Conservation (phyloP, 2,888 invertebrate species). For the Tillus elongatus region DNA sequence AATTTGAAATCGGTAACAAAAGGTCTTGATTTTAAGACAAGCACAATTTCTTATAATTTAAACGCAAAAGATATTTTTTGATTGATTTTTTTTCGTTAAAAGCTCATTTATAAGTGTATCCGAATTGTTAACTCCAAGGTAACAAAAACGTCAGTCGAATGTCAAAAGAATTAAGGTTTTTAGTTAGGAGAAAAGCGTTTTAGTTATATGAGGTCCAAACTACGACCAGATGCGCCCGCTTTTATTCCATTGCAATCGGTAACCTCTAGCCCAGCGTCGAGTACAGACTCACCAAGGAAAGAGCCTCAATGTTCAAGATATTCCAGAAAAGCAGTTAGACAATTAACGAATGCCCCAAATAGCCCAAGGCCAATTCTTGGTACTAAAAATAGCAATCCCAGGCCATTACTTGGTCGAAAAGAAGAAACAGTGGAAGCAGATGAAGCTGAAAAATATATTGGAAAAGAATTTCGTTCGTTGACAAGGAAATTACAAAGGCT, state of each 20-base stretch:
- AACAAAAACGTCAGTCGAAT: too few relatives aligned
- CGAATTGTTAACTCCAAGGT: too few relatives aligned
- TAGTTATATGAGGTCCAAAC: conserved; percentile 22
- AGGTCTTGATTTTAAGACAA: too few relatives aligned
- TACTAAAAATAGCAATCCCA: conserved; percentile 23
- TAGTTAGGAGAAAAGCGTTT: too few relatives aligned
- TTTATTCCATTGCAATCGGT: conserved; percentile 24
- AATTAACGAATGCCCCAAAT: conserved; percentile 16
- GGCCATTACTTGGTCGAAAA: conserved; percentile 29
- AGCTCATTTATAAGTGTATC: too few relatives aligned
- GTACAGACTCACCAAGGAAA: conserved; percentile 9
- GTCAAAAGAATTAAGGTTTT: too few relatives aligned
- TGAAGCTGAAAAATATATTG: conserved; percentile 21
- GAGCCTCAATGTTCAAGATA: conserved; percentile 26
- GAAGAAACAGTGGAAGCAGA: conserved; percentile 19
- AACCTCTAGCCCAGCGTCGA: conserved; percentile 10
- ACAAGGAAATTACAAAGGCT: conserved; percentile 26
- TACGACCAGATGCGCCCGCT: conserved; percentile 29
- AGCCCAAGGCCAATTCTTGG: conserved; percentile 26
- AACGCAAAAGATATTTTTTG: too few relatives aligned
- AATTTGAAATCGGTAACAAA: too few relatives aligned
- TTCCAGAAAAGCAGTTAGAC: conserved; percentile 26
- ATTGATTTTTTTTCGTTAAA: too few relatives aligned
- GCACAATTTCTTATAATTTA: too few relatives aligned
- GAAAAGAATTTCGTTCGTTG: conserved; percentile 26